These are phyloP conservation scores for Hirtodrosophila trivittata DNA, from an alignment of 2,888 invertebrate genomes.

Conservation along the genomic window DNA sequence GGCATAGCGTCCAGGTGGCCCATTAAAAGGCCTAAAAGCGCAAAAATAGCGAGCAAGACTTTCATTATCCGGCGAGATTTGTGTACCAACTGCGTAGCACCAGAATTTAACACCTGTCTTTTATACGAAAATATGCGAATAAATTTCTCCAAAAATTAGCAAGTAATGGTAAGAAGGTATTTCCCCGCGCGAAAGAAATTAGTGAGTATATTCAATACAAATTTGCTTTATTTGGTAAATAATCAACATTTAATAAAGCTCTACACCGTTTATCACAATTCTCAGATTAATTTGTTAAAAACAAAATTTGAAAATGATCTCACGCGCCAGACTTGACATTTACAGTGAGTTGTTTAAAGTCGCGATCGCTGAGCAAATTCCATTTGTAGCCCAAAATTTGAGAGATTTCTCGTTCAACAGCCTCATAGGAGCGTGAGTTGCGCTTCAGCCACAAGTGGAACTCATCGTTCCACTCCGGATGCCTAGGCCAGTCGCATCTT, in stretches of 20 bases:
- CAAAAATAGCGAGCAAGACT: slow-evolving; percentile 16
- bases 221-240: slow-evolving; percentile 47
- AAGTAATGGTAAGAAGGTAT: slow-evolving; percentile 8
- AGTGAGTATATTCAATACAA: slow-evolving; percentile 30
- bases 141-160: slow-evolving; percentile 49
- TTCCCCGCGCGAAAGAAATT: slow-evolving; percentile 28
- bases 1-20: slow-evolving; percentile 32
- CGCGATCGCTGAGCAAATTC: slow-evolving; percentile 87
- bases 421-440: slow-evolving; percentile 87
- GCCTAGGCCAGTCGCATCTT: slow-evolving; percentile 88
- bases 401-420: slow-evolving; percentile 88
- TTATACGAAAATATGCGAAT: slow-evolving; percentile 3
- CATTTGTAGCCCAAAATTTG: slow-evolving; percentile 88
- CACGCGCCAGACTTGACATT: slow-evolving; percentile 55
- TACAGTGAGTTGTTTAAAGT: slow-evolving; percentile 85
- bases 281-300: slow-evolving; percentile 6
- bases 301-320: neutral
- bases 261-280: slow-evolving; percentile 70
- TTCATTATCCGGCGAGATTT: slow-evolving; percentile 47
- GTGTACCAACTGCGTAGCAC: slow-evolving; percentile 22
- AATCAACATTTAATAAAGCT: slow-evolving; percentile 63
- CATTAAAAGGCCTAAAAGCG: slow-evolving; percentile 20
- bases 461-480: slow-evolving; percentile 88
- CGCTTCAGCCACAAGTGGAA: slow-evolving; percentile 88
- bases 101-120: slow-evolving; percentile 15